Evolutionary conservation across 2,113 vertebrate species (phyloP).

Genomic region (Alligator mississippiensis): DNA sequence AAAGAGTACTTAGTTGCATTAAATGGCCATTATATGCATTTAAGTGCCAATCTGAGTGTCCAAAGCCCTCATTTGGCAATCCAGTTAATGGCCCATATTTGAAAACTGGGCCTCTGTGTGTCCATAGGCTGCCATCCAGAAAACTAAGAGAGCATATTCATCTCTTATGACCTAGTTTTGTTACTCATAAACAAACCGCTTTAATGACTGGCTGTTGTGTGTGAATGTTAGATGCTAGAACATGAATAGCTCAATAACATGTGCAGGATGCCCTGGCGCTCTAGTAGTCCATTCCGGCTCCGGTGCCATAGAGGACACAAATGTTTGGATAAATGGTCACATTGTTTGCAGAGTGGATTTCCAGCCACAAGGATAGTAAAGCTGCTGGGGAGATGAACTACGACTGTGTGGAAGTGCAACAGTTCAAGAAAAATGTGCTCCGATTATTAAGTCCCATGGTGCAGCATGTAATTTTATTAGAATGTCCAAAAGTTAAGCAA

Average conservation of each 20-base stretch:
- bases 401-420: not conserved
- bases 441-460: not conserved
- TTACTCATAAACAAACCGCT: accelerated
- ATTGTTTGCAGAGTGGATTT: accelerated
- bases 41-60: accelerated
- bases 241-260: accelerated
- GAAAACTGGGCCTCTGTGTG: not conserved
- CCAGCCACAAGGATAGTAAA: not conserved
- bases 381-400: accelerated
- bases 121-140: not conserved
- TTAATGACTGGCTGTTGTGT: too few species aligned
- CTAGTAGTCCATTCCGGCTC: not conserved
- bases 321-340: accelerated
- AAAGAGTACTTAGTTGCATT: not conserved
- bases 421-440: accelerated
- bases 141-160: not conserved
- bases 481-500: not conserved
- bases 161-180: not conserved
- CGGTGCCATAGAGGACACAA: accelerated
- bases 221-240: not conserved
- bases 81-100: accelerated
- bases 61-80: not conserved
- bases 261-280: accelerated
- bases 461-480: accelerated
- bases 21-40: not conserved